These are phyloP conservation scores for Epirrhoe tristata DNA, from an alignment of 2,888 invertebrate genomes.

Conservation along the genomic window DNA sequence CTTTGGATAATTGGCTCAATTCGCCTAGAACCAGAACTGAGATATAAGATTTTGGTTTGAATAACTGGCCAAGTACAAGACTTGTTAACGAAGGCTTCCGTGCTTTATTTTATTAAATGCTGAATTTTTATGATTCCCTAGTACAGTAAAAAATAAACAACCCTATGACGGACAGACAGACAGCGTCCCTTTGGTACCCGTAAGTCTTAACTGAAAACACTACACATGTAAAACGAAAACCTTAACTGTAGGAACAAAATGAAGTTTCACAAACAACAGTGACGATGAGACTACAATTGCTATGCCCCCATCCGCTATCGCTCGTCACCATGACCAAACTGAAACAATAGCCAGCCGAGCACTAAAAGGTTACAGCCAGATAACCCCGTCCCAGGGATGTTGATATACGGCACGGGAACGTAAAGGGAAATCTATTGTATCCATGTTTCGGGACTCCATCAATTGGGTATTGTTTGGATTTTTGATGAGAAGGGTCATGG, in stretches of 20 bases:
- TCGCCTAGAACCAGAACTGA: neutral
- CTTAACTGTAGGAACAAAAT: too few relatives aligned
- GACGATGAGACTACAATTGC: neutral
- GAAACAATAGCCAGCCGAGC: conserved; percentile 15
- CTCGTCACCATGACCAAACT: neutral
- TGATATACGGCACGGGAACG: conserved; percentile 26
- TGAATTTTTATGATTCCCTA: too few relatives aligned
- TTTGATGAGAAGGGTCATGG: conserved; percentile 19
- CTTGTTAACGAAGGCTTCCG: too few relatives aligned
- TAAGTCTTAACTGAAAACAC: too few relatives aligned
- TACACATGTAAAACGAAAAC: too few relatives aligned
- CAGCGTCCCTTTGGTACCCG: too few relatives aligned
- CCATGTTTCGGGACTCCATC: conserved; percentile 25
- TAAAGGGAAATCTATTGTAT: conserved; percentile 29
- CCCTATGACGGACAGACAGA: too few relatives aligned
- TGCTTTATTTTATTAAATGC: too few relatives aligned
- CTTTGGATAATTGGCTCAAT: neutral
- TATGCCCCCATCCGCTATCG: neutral
- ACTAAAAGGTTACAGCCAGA: conserved; percentile 40
- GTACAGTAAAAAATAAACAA: too few relatives aligned
- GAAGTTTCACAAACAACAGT: too few relatives aligned
- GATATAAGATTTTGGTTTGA: neutral
- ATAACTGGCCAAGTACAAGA: too few relatives aligned
- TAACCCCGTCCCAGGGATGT: conserved; percentile 25
- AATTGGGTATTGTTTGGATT: conserved; percentile 35